Percentiles rank a stretch among this genome's conserved stretches.
phyloP scores from a whole-genome alignment of 35 echinoderm and acorn worm genomes.

The Hemicentrotus pulcherrimus region DNA sequence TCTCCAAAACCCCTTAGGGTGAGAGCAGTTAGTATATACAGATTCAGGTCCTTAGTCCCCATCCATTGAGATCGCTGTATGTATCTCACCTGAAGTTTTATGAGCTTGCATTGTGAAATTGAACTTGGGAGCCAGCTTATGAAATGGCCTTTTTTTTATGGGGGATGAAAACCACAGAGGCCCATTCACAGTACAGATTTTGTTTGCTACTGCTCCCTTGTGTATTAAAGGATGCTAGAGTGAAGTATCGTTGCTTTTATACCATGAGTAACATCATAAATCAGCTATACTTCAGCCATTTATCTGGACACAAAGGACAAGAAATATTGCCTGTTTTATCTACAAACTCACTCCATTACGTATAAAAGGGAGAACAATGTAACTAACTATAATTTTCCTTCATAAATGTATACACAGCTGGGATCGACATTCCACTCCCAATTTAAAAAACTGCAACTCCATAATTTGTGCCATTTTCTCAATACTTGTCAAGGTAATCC shows the following conservation, averaged over 20 bases:
- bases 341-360: not conserved
- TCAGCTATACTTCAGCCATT: not conserved
- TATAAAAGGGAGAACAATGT: no score
- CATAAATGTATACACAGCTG: no score
- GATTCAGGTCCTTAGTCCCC: not conserved
- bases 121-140: not conserved
- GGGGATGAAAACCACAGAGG: not conserved
- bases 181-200: not conserved
- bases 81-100: not conserved
- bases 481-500: not conserved
- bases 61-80: not conserved
- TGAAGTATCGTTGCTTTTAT: not conserved
- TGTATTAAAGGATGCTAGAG: not conserved
- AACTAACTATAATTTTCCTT: no score
- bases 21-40: constrained; percentile 12
- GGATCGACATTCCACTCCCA: no score
- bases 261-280: not conserved
- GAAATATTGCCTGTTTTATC: not conserved
- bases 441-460: no score
- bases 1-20: constrained; percentile 18
- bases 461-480: no score
- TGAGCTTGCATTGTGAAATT: constrained; percentile 6
- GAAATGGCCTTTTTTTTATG: not conserved
- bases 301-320: not conserved
- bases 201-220: not conserved